Percentiles rank a stretch among this genome's conserved stretches.
Conservation (phyloP, 2,113 vertebrate species). For the Microcebus jonahi region DNA sequence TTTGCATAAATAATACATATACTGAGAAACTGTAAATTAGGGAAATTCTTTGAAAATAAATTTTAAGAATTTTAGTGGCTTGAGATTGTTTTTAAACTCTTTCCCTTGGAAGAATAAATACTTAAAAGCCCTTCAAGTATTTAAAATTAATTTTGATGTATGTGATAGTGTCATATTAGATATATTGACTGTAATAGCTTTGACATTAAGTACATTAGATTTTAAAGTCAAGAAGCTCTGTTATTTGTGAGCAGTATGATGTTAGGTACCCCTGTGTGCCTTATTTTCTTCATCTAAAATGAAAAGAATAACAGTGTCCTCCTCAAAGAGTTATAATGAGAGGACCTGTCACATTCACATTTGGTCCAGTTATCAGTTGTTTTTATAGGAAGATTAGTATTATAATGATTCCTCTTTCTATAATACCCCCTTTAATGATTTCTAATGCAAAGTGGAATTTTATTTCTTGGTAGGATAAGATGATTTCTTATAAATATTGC, state of each 20-base stretch:
- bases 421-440: neutral
- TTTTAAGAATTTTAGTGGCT: neutral
- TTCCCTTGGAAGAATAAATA: neutral
- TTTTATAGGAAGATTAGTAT: neutral
- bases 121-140: neutral
- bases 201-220: neutral
- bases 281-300: neutral
- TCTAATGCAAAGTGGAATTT: neutral
- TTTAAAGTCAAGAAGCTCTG: neutral
- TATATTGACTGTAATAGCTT: neutral
- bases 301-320: neutral
- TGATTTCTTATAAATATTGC: neutral
- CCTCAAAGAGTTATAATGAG: neutral
- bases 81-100: neutral
- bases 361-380: neutral
- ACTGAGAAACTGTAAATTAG: neutral
- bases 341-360: no score
- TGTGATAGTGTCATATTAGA: neutral
- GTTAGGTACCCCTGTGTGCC: neutral
- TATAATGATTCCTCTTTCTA: neutral
- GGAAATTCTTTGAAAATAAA: neutral
- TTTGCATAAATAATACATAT: neutral
- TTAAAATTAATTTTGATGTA: constrained; percentile 21
- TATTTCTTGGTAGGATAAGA: neutral
- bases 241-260: neutral